Evolutionary conservation across 2,113 vertebrate species (phyloP).

Genomic region (Lamprotornis superbus): DNA sequence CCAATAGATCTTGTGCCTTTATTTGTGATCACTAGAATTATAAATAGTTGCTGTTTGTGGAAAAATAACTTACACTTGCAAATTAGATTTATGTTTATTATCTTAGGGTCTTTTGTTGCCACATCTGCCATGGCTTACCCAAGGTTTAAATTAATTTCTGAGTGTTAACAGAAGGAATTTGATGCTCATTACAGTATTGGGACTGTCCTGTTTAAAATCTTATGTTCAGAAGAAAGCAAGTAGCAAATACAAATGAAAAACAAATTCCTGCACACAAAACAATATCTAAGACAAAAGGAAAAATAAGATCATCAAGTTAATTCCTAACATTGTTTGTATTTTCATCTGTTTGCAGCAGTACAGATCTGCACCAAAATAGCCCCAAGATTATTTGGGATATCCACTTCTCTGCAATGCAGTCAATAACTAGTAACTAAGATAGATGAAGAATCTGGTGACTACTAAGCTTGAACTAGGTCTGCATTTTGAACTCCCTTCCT

Average conservation of each 20-base stretch:
- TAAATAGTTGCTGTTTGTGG: background rate
- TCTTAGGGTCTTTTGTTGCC: background rate
- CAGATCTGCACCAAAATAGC: background rate
- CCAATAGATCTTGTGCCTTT: background rate
- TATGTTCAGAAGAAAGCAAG: background rate
- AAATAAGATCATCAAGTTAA: background rate
- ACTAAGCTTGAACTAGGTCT: background rate
- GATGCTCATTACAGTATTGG: background rate
- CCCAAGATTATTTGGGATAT: background rate
- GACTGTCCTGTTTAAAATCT: background rate
- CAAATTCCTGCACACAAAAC: background rate
- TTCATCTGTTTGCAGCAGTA: background rate
- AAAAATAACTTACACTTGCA: background rate
- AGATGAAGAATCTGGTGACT: background rate
- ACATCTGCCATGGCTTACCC: background rate
- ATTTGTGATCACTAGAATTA: background rate
- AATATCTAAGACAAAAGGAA: background rate
- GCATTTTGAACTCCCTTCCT: background rate
- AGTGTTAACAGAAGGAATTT: background rate
- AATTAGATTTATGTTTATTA: background rate
- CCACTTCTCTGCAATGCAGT: background rate
- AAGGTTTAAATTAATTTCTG: background rate
- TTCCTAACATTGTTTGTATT: accelerated
- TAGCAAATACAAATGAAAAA: background rate
- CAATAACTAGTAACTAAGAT: background rate